phyloP scores from a whole-genome alignment of 2,888 invertebrate genomes.

The Tinea trinotella region DNA sequence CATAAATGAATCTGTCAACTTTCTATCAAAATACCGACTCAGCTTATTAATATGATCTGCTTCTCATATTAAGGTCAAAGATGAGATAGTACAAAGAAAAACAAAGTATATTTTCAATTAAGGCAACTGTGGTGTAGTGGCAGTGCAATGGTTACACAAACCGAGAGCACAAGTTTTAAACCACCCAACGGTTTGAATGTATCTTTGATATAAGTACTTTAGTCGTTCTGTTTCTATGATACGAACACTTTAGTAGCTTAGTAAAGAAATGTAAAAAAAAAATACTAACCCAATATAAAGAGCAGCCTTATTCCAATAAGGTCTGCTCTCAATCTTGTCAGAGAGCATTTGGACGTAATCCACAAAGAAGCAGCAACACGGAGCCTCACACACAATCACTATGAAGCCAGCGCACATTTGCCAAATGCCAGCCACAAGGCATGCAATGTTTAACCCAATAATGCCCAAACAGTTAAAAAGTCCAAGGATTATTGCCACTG shows the following conservation, averaged over 20 bases:
- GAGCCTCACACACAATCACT: conserved; percentile 92
- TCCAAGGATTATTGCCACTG: conserved; percentile 90
- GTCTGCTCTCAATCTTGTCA: conserved; percentile 85
- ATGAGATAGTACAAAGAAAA: too few species aligned
- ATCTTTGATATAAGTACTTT: too few species aligned
- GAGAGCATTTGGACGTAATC: conserved; percentile 93
- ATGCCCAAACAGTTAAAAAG: conserved; percentile 81
- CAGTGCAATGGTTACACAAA: too few species aligned
- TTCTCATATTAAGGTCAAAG: too few species aligned
- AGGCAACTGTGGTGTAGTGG: too few species aligned
- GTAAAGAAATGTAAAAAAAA: conserved; percentile 1
- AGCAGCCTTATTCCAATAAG: conserved; percentile 91
- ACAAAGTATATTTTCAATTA: too few species aligned
- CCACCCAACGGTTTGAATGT: too few species aligned
- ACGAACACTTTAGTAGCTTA: too few species aligned
- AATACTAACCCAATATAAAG: conserved; percentile 87
- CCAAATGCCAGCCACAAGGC: conserved; percentile 85
- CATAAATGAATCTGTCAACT: too few species aligned
- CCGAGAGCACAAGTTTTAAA: neutral
- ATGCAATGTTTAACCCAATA: conserved; percentile 72
- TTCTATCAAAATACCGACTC: too few species aligned
- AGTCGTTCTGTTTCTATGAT: too few species aligned
- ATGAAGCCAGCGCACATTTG: conserved; percentile 92
- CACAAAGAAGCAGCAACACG: conserved; percentile 96
- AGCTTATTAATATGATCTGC: too few species aligned